phyloP scores from a whole-genome alignment of 2,113 vertebrate species.

The Phrynosoma blainvillii region DNA sequence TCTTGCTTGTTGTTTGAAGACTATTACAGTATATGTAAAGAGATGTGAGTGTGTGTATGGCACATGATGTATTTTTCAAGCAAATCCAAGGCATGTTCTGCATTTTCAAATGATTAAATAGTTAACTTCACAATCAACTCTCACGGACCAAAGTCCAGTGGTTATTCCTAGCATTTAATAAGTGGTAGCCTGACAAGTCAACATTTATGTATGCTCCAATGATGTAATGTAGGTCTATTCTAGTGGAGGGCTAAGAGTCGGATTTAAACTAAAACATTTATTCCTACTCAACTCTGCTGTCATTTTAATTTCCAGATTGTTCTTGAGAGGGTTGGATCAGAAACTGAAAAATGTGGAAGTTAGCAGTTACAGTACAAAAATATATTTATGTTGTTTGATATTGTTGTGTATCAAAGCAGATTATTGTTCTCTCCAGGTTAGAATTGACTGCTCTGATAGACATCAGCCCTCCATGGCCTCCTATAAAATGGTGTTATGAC shows the following conservation, averaged over 20 bases:
- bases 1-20: conserved; percentile 63
- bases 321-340: conserved; percentile 18
- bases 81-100: conserved; percentile 53
- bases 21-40: conserved; percentile 36
- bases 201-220: no score
- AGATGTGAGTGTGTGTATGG: background rate
- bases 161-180: no score
- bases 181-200: no score
- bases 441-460: background rate
- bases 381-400: background rate
- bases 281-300: conserved; percentile 27
- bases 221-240: no score
- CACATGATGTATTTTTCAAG: background rate
- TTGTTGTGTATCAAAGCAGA: background rate
- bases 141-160: background rate
- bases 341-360: conserved; percentile 27
- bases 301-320: conserved; percentile 41
- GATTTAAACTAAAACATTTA: background rate
- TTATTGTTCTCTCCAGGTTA: background rate
- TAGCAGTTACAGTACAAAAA: conserved; percentile 9
- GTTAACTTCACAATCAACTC: conserved; percentile 28
- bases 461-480: background rate
- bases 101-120: conserved; percentile 50
- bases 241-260: no score
- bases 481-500: background rate